phyloP scores from a whole-genome alignment of 2,797 vertebrate genomes.

The Cossypha caffra region DNA sequence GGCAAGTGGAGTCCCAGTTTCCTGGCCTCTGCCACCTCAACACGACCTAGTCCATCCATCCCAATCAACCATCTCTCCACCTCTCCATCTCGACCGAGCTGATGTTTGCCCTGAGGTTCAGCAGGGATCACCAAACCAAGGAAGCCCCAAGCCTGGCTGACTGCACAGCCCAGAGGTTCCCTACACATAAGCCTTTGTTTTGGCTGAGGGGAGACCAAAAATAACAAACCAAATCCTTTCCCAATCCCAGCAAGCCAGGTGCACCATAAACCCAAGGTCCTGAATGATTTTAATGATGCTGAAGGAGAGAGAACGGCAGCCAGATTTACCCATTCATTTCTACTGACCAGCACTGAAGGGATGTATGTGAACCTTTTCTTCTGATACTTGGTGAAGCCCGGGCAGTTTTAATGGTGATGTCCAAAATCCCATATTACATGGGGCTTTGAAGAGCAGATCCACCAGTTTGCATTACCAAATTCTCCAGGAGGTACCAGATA shows the following conservation, averaged over 20 bases:
- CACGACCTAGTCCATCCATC: background rate
- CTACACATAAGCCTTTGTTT: background rate
- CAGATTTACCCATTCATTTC: background rate
- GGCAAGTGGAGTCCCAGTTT: background rate
- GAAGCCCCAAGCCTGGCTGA: background rate
- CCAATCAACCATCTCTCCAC: background rate
- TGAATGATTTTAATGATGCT: background rate
- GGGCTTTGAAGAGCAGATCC: background rate
- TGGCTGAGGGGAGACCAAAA: background rate
- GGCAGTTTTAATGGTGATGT: background rate
- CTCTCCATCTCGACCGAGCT: background rate
- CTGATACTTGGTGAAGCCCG: background rate
- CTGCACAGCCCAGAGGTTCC: background rate
- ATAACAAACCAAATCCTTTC: background rate
- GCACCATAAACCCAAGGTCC: background rate
- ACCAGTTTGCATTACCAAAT: background rate
- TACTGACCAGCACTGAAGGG: background rate
- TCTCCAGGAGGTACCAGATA: background rate
- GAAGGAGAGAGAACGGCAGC: background rate
- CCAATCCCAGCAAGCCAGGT: background rate
- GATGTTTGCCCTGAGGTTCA: background rate
- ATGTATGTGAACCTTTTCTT: background rate
- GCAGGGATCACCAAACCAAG: background rate
- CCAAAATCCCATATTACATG: background rate
- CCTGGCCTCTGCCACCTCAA: background rate